These are phyloP conservation scores for Eustalomyia histrio DNA, from an alignment of 2,888 invertebrate genomes.

Conservation along the genomic window DNA sequence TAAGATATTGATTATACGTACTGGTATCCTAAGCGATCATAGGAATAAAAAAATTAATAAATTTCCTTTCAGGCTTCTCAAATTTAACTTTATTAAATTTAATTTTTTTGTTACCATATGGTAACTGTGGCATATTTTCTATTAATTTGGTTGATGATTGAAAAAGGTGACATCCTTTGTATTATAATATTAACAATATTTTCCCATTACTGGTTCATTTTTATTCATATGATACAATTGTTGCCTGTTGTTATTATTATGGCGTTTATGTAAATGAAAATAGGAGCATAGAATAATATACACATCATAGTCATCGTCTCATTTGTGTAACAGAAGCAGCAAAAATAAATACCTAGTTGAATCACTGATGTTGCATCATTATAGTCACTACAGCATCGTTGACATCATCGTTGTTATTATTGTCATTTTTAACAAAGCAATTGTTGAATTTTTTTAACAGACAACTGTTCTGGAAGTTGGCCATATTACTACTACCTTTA, in stretches of 20 bases:
- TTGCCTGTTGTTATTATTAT: conserved; percentile 30
- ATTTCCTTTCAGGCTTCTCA: too few species aligned
- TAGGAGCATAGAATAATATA: not conserved
- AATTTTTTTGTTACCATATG: too few species aligned
- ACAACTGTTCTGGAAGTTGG: conserved; percentile 28
- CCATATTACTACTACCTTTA: conserved; percentile 21
- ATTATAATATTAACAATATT: conserved; percentile 16
- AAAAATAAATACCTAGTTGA: conserved; percentile 24
- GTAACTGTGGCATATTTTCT: too few species aligned
- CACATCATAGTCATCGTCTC: not conserved
- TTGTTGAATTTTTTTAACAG: conserved; percentile 6
- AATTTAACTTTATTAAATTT: too few species aligned
- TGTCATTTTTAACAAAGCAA: conserved; percentile 29
- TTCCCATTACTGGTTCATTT: conserved; percentile 22
- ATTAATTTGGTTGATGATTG: too few species aligned
- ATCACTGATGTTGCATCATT: not conserved
- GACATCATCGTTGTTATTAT: conserved; percentile 15
- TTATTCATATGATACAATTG: conserved; percentile 21
- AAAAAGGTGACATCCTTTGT: too few species aligned
- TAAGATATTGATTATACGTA: too few species aligned
- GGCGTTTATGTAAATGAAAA: conserved; percentile 29
- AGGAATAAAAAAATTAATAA: too few species aligned
- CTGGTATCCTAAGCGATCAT: too few species aligned
- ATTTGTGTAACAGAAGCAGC: not conserved
- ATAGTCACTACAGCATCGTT: not conserved